Conservation (phyloP, 2,797 vertebrate species). For the Sandelia bainsii region DNA sequence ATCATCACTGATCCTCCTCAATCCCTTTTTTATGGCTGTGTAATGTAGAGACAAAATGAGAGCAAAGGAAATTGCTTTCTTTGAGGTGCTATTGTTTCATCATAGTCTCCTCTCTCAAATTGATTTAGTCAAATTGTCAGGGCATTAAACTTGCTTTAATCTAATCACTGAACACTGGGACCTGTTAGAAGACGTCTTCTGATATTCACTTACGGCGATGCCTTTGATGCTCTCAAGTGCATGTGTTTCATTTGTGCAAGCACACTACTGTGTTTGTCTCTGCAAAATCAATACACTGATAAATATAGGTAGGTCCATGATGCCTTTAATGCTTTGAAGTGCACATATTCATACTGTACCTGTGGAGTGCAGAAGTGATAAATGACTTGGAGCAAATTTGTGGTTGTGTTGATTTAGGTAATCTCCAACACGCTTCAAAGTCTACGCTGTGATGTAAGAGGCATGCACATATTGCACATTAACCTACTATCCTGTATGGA, state of each 20-base stretch:
- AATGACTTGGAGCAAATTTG: constrained; percentile 37
- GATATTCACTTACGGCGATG: constrained; percentile 40
- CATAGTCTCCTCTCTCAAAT: constrained; percentile 34
- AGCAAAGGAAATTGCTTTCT: constrained; percentile 44
- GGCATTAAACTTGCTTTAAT: constrained; percentile 58
- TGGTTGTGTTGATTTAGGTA: constrained; percentile 60
- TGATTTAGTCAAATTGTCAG: constrained; percentile 56
- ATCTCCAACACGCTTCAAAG: constrained; percentile 47
- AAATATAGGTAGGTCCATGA: constrained; percentile 28
- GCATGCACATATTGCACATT: constrained; percentile 16
- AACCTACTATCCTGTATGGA: constrained; percentile 3
- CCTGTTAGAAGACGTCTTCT: constrained; percentile 56
- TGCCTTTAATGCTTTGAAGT: constrained; percentile 41
- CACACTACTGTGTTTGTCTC: constrained; percentile 6
- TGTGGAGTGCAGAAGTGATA: constrained; percentile 24
- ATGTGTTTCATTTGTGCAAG: constrained; percentile 23
- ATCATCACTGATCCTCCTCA: constrained; percentile 56
- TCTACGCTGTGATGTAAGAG: constrained; percentile 26
- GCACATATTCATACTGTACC: constrained; percentile 5
- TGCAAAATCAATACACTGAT: constrained; percentile 22
- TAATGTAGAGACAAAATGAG: constrained; percentile 40
- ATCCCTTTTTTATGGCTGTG: constrained; percentile 40
- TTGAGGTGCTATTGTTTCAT: constrained; percentile 58
- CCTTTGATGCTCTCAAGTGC: constrained; percentile 62
- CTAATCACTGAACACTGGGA: constrained; percentile 13